Evolutionary conservation across 2,888 invertebrate genomes (phyloP).

Genomic region (Byasa hedistus): DNA sequence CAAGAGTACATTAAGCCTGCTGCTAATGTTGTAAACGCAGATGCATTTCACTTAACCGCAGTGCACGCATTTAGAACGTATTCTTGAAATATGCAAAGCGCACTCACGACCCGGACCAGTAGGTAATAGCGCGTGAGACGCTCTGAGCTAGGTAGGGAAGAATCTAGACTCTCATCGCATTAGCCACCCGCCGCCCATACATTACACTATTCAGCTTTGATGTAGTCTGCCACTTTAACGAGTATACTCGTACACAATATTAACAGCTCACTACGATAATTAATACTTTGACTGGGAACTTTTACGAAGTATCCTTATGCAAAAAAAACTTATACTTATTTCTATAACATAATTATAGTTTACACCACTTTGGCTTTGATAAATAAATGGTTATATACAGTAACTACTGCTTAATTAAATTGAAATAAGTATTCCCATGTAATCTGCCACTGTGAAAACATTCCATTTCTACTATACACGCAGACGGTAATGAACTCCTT

Average conservation of each 20-base stretch:
- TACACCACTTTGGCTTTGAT: no score
- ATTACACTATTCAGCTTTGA: slow-evolving; percentile 47
- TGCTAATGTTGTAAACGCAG: slow-evolving; percentile 63
- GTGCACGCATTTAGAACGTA: slow-evolving; percentile 67
- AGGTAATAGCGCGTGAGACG: slow-evolving; percentile 73
- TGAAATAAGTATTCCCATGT: no score
- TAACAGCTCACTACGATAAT: slow-evolving; percentile 15
- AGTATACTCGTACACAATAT: slow-evolving; percentile 30
- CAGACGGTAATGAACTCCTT: no score
- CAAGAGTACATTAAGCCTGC: slow-evolving; percentile 42
- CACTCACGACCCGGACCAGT: slow-evolving; percentile 62
- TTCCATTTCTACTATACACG: no score
- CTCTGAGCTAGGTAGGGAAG: slow-evolving; percentile 48
- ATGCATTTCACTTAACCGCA: slow-evolving; percentile 70
- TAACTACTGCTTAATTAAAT: no score
- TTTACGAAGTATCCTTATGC: background rate
- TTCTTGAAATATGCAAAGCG: slow-evolving; percentile 77
- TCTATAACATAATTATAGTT: background rate
- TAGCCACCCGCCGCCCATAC: slow-evolving; percentile 45
- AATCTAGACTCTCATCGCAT: slow-evolving; percentile 49
- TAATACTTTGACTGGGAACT: slow-evolving; percentile 6
- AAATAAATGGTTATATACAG: no score
- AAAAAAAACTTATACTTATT: background rate
- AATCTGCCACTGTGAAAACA: no score
- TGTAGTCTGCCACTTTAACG: slow-evolving; percentile 42